phyloP scores from a whole-genome alignment of 2,888 invertebrate genomes.

The Drosophila antonietae region DNA sequence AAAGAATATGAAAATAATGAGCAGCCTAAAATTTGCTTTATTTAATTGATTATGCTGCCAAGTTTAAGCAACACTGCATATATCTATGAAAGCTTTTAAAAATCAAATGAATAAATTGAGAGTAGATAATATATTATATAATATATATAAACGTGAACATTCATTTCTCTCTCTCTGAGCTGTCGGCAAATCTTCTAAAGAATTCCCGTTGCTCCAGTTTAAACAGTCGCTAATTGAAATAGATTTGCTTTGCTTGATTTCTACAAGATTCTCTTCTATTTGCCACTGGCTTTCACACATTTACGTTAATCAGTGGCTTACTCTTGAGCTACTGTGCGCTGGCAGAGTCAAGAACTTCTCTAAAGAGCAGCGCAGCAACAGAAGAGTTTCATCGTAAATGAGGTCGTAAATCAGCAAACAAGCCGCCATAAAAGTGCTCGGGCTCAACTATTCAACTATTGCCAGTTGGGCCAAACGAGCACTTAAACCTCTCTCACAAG shows the following conservation, averaged over 20 bases:
- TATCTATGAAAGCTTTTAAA: too few relatives aligned
- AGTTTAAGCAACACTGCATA: too few relatives aligned
- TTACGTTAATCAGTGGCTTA: conserved; percentile 71
- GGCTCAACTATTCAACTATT: conserved; percentile 55
- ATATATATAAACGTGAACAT: too few relatives aligned
- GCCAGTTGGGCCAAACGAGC: conserved; percentile 4
- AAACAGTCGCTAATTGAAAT: conserved; percentile 36
- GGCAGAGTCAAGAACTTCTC: conserved; percentile 1
- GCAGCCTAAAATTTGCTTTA: too few relatives aligned
- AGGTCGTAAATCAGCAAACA: conserved; percentile 68
- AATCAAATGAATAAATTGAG: too few relatives aligned
- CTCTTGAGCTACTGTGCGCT: conserved; percentile 61
- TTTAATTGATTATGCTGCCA: too few relatives aligned
- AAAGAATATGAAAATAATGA: too few relatives aligned
- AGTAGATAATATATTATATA: too few relatives aligned
- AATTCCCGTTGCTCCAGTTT: conserved; percentile 29
- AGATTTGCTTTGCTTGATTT: conserved; percentile 7
- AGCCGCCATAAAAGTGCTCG: conserved; percentile 59
- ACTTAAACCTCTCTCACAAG: conserved; percentile 13
- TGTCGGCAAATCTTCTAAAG: conserved; percentile 8
- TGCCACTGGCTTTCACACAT: conserved; percentile 67
- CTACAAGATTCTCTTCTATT: background rate
- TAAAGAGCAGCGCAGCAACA: conserved; percentile 9
- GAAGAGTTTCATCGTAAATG: conserved; percentile 63
- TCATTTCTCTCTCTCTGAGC: too few relatives aligned